These are phyloP conservation scores for Nomada ruficornis DNA, from an alignment of 2,888 invertebrate genomes.

Conservation along the genomic window DNA sequence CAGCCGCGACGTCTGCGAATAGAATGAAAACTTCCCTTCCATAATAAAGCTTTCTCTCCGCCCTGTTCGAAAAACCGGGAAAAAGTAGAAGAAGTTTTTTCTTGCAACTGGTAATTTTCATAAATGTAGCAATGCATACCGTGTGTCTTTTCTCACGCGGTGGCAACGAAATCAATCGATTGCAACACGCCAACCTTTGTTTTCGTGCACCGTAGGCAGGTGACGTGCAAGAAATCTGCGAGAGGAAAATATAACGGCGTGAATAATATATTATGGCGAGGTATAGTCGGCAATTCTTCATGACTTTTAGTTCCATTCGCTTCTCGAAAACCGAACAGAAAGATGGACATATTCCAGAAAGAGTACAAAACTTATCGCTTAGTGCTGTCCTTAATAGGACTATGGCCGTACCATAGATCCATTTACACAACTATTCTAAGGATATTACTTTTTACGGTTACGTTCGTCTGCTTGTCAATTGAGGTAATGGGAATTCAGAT, in stretches of 20 bases:
- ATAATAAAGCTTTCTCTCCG: no score
- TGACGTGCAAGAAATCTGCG: background rate
- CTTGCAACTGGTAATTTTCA: background rate
- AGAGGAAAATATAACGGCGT: background rate
- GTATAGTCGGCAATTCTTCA: background rate
- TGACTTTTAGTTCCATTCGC: background rate
- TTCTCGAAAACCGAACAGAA: background rate
- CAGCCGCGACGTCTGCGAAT: background rate
- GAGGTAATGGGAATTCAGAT: constrained; percentile 9
- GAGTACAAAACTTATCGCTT: constrained; percentile 13
- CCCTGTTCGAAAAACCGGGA: background rate
- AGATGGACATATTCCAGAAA: constrained; percentile 12
- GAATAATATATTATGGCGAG: background rate
- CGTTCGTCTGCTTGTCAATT: background rate
- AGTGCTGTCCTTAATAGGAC: constrained; percentile 14
- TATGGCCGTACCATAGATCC: constrained; percentile 30
- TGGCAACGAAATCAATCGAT: background rate
- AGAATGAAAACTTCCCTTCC: no score
- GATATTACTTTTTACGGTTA: background rate
- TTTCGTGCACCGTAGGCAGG: background rate
- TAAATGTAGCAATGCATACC: background rate
- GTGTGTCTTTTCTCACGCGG: background rate
- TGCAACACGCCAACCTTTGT: no score
- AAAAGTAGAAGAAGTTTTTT: background rate
- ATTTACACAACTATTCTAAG: background rate